phyloP scores from a whole-genome alignment of 2,888 invertebrate genomes.

The Pterobdella sp. region DNA sequence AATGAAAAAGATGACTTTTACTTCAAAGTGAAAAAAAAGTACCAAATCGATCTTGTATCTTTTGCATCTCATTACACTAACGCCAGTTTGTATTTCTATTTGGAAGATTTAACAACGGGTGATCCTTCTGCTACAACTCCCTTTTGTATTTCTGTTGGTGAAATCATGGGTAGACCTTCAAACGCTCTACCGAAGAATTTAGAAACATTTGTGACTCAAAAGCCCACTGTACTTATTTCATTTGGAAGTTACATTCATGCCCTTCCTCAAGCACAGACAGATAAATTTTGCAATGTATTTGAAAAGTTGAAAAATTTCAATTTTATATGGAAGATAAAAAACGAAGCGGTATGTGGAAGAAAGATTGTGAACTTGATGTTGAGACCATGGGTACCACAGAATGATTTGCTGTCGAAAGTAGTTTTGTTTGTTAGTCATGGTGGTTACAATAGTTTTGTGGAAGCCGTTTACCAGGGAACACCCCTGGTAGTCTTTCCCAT shows the following conservation, averaged over 20 bases:
- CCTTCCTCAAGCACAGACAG: conserved; percentile 14
- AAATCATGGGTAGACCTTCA: conserved; percentile 20
- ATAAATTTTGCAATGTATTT: conserved; percentile 30
- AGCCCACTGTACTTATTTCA: conserved; percentile 25
- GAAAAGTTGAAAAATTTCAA: conserved; percentile 6
- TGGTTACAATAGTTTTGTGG: conserved; percentile 29
- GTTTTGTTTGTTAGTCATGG: conserved; percentile 31
- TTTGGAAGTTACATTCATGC: conserved; percentile 32
- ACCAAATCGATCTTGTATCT: neutral
- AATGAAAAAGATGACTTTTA: neutral
- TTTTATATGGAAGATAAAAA: conserved; percentile 26
- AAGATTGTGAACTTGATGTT: conserved; percentile 16
- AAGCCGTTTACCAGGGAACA: conserved; percentile 29
- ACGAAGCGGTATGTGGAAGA: conserved; percentile 7
- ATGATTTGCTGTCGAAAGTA: conserved; percentile 31
- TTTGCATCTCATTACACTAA: neutral
- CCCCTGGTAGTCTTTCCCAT: conserved; percentile 31
- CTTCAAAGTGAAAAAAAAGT: neutral
- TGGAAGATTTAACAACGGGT: conserved; percentile 26
- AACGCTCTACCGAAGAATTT: conserved; percentile 18
- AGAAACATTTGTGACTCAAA: conserved; percentile 12
- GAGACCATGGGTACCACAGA: conserved; percentile 31
- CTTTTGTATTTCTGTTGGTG: conserved; percentile 20
- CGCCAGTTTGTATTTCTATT: conserved; percentile 15
- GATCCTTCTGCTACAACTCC: conserved; percentile 29